Evolutionary conservation across 2,113 vertebrate genomes (phyloP).

Genomic region (Fregetta grallaria): DNA sequence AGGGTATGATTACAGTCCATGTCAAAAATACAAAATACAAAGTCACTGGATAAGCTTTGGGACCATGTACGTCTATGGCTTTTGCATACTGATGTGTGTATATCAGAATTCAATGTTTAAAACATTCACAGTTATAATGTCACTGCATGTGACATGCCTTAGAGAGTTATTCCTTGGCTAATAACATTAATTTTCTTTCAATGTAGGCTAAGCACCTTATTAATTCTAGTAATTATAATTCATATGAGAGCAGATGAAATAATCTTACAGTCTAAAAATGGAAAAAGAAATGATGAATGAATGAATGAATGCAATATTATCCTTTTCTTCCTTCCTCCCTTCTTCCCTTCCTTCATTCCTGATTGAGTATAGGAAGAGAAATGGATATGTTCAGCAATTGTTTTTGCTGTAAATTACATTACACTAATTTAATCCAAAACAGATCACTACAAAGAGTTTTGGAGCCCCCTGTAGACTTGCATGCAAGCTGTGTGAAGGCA

Average conservation of each 20-base stretch:
- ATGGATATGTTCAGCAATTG: background rate
- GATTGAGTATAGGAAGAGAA: background rate
- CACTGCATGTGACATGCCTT: background rate
- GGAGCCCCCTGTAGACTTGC: constrained; percentile 30
- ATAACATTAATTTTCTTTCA: constrained; percentile 52
- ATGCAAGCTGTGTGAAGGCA: background rate
- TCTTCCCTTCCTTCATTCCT: background rate
- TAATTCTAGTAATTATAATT: constrained; percentile 41
- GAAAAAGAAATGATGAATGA: constrained; percentile 21
- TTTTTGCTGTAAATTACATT: constrained; percentile 18
- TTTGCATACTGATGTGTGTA: background rate
- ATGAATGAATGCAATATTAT: background rate
- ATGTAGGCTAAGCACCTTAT: constrained; percentile 35
- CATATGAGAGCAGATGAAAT: constrained; percentile 33
- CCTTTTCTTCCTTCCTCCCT: background rate
- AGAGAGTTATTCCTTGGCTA: constrained; percentile 30
- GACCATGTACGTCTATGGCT: background rate
- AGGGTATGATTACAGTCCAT: background rate
- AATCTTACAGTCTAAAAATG: background rate
- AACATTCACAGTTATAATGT: background rate
- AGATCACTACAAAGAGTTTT: constrained; percentile 28
- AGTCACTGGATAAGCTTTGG: background rate
- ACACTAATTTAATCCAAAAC: background rate
- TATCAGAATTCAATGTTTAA: background rate
- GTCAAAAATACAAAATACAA: background rate